A percentile compares a stretch with the other conserved stretches of the same genome.
Conservation (phyloP, 2,888 invertebrate species). For the Acrobasis suavella region DNA sequence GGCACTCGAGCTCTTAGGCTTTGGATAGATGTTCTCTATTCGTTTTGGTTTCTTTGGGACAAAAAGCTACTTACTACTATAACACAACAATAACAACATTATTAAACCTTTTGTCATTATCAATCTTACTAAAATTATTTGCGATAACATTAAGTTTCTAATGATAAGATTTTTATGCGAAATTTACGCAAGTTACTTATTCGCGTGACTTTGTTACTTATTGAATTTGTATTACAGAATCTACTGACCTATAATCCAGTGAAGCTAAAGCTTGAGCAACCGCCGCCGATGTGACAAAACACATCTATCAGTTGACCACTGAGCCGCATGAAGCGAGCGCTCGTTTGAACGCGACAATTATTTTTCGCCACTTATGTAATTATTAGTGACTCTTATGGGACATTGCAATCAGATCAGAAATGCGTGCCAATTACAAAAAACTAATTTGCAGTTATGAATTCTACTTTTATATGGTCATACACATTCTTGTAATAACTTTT, state of each 20-base stretch:
- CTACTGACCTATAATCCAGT: conserved; percentile 46
- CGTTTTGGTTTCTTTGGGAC: no score
- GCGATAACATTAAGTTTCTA: neutral
- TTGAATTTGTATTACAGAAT: conserved; percentile 25
- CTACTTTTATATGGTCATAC: neutral
- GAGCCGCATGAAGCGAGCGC: conserved; percentile 49
- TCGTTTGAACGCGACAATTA: conserved; percentile 17
- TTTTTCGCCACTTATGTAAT: conserved; percentile 1
- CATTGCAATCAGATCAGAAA: neutral
- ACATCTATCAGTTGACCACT: conserved; percentile 64
- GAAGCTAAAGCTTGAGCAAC: conserved; percentile 48
- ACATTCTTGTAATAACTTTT: neutral
- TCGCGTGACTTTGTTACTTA: neutral
- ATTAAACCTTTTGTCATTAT: no score
- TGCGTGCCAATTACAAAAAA: neutral
- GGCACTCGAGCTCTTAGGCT: no score
- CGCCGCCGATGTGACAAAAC: conserved; percentile 59
- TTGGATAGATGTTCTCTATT: no score
- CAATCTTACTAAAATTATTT: no score
- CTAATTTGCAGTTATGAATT: conserved; percentile 6
- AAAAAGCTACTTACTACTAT: no score
- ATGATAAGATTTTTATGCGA: neutral
- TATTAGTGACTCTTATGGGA: neutral
- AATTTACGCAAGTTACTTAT: neutral
- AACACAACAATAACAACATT: no score